Base-by-base conservation (phyloP, 2,888 invertebrate genomes). In the Orthonevra nobilis region DNA sequence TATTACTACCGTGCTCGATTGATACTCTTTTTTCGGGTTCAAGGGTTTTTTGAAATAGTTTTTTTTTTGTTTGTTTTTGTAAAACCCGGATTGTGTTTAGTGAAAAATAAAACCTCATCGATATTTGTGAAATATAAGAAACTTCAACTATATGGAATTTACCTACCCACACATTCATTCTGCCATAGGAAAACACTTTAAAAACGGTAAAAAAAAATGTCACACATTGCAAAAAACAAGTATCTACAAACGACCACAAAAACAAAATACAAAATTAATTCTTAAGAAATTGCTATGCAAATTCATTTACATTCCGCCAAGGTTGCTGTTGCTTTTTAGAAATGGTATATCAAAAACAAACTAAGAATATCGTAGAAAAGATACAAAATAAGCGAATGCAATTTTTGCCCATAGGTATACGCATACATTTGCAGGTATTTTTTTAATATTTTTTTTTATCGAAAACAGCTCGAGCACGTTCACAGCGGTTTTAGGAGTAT, bases 261-360 rank as follows among this genome's bases (percentile, higher is more conserved):
- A 44, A 63, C 10, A 17, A 50, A 61, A 30, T 36, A 61, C 56
- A 42, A 52, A 69, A 60, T 54, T 46, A 58, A 61, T 56, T 68
- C 58, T 61, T 30, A 20, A 23, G 42, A 61, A 17, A 44, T 42
- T 42, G 52, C 50, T 54, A 36, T 44, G 44, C 44, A 42, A 66
- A 77, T 48, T 52, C 44, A 72, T 79, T 66, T 72, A 56, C 64
- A 79, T 72, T 66, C 60, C 66, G 48, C 60, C 72, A 73, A 72
- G 66, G 73, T 73, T 79, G 77, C 60, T 73, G 73, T 66, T 79
- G 77, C 72, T 79, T 36, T 63, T 73, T 56, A 58, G 46, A 64
- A 64, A 60, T 26, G 12, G 34, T 61, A 38, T 40, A 23, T 23
- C 23, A 34, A 61, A 44, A 38, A 73, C 36, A 58, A 40, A 15